phyloP scores from a whole-genome alignment of 2,113 vertebrate genomes.

The Megaptera novaeangliae region DNA sequence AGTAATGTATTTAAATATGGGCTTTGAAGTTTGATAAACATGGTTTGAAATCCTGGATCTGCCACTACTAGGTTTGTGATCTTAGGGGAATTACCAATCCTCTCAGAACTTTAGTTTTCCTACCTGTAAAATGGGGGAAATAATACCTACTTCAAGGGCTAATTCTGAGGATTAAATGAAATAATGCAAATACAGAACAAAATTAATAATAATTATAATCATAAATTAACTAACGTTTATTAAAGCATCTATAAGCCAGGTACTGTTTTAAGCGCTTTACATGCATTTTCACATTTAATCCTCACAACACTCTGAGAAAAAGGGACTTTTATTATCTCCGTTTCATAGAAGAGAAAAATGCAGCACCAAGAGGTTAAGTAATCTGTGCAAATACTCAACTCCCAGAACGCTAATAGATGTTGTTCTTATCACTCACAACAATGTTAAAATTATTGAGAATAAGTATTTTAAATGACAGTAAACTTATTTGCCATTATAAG shows the following conservation, averaged over 20 bases:
- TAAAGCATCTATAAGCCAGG: background rate
- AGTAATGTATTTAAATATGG: background rate
- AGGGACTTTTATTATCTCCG: background rate
- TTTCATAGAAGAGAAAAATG: background rate
- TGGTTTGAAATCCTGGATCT: background rate
- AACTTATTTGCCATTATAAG: background rate
- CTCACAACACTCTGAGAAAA: background rate
- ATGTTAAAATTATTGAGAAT: background rate
- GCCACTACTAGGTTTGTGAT: background rate
- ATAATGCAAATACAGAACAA: background rate
- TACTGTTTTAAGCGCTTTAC: background rate
- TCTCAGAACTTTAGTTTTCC: constrained; percentile 23
- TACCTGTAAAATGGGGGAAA: background rate
- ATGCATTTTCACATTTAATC: background rate
- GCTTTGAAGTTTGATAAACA: background rate
- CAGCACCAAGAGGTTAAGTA: background rate
- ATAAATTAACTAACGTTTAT: background rate
- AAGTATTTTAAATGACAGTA: background rate
- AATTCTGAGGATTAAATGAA: constrained; percentile 39
- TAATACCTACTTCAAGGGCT: background rate
- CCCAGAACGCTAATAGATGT: background rate
- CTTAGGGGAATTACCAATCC: background rate
- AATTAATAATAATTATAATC: background rate
- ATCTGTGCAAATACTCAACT: background rate
- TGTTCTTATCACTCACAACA: background rate